A percentile compares a stretch with the other conserved stretches of the same genome.
These are phyloP conservation scores for Scomber japonicus DNA, from an alignment of 2,113 vertebrate species.

Conservation along the genomic window DNA sequence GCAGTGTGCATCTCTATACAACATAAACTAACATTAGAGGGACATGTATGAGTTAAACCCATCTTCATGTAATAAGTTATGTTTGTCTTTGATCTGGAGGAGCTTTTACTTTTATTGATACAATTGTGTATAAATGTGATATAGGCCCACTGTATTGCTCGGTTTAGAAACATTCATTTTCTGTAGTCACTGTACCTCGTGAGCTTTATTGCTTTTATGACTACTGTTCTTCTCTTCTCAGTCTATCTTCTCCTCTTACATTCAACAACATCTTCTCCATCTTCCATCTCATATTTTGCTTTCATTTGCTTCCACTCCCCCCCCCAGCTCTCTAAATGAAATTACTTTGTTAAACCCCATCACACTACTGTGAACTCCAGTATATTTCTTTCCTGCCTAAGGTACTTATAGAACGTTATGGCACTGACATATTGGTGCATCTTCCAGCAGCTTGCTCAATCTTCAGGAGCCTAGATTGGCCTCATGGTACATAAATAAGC, in stretches of 20 bases:
- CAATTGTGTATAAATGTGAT: too few species aligned
- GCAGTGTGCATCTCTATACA: conserved; percentile 15
- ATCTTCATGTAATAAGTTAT: neutral
- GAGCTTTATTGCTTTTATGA: neutral
- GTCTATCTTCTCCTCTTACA: neutral
- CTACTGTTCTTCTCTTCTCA: neutral
- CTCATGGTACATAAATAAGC: neutral
- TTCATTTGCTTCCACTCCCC: neutral
- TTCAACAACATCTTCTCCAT: neutral
- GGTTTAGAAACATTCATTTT: neutral
- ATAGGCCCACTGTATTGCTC: neutral
- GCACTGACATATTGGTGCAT: conserved; percentile 17
- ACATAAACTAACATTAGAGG: neutral
- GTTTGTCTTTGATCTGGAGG: neutral
- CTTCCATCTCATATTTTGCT: neutral
- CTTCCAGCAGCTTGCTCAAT: neutral
- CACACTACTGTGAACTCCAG: neutral
- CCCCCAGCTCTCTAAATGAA: conserved; percentile 9
- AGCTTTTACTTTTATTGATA: neutral
- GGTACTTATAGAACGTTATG: conserved; percentile 18
- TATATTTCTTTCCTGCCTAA: conserved; percentile 17
- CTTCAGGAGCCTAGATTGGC: neutral
- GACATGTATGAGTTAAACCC: neutral
- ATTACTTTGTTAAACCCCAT: conserved; percentile 25
- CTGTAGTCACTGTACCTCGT: neutral